Conservation (phyloP, 2,797 vertebrate genomes). For the Notolabrus celidotus region DNA sequence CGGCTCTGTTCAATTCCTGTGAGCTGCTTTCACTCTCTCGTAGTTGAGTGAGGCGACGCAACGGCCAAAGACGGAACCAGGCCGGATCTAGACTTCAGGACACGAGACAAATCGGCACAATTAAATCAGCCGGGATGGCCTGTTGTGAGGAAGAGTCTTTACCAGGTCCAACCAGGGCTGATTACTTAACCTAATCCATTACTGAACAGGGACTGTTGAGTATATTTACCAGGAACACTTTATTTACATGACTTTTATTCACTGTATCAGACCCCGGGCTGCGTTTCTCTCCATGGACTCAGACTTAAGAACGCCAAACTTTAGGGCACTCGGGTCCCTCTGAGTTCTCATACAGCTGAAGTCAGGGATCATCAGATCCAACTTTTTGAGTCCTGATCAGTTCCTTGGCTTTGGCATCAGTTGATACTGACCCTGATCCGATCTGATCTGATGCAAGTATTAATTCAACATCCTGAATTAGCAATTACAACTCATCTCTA, state of each 20-base stretch:
- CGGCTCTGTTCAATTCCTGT: background rate
- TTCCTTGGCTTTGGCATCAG: too few relatives aligned
- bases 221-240: background rate
- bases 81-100: constrained; percentile 6
- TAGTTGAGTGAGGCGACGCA: background rate
- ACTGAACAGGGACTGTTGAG: background rate
- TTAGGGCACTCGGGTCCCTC: too few relatives aligned
- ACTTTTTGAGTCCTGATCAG: too few relatives aligned
- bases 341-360: too few relatives aligned
- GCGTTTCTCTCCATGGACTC: too few relatives aligned
- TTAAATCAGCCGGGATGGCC: background rate
- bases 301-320: too few relatives aligned
- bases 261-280: too few relatives aligned
- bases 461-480: too few relatives aligned
- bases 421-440: too few relatives aligned
- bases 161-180: background rate
- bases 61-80: background rate
- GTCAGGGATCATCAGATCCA: too few relatives aligned
- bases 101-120: background rate
- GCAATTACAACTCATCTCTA: too few relatives aligned
- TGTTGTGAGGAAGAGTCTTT: background rate
- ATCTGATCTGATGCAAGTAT: too few relatives aligned
- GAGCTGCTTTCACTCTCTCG: constrained; percentile 28
- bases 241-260: background rate
- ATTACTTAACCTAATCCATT: background rate